phyloP scores from a whole-genome alignment of 2,797 vertebrate genomes.

The Paratrypauchen microcephalus region DNA sequence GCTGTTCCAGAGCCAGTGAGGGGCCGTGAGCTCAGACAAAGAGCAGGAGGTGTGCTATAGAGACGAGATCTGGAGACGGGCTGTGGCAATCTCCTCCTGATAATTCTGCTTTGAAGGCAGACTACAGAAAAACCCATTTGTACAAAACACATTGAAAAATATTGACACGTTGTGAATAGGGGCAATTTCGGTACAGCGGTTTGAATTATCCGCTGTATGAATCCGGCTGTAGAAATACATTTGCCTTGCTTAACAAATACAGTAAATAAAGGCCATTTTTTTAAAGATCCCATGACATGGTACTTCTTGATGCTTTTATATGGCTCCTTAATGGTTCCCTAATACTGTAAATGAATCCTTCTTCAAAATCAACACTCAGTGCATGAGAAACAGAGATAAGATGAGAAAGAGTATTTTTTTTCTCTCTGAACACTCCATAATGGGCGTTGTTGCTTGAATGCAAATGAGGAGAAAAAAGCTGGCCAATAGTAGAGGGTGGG shows the following conservation, averaged over 20 bases:
- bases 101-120: background rate
- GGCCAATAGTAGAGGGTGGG: no score
- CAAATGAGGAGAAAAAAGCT: no score
- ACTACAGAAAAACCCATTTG: background rate
- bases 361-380: no score
- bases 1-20: constrained; percentile 12
- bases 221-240: background rate
- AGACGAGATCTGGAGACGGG: background rate
- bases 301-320: no score
- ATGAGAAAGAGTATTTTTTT: no score
- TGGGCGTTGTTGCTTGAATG: no score
- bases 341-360: no score
- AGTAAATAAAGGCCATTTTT: no score
- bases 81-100: background rate
- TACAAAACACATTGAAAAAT: constrained; percentile 1
- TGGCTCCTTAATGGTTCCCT: no score
- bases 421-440: no score
- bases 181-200: background rate
- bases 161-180: background rate
- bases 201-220: background rate
- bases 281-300: no score
- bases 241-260: background rate
- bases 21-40: constrained; percentile 18
- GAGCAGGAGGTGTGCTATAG: background rate
- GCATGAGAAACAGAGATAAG: no score